Base-by-base conservation (phyloP, 2,797 vertebrate species). In the Thalassophryne amazonica region DNA sequence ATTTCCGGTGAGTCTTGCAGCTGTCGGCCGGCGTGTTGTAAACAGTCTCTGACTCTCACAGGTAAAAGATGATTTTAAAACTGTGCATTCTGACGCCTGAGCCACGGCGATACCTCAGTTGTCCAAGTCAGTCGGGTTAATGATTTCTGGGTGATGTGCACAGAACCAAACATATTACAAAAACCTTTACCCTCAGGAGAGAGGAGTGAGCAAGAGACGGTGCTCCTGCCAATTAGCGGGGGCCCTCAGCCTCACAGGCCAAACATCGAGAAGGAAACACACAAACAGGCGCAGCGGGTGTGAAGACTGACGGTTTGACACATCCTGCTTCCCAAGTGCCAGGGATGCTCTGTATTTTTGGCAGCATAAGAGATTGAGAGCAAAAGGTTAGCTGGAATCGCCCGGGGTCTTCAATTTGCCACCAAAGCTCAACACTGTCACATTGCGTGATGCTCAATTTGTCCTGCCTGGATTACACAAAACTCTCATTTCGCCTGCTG, bases 251-350 rank as follows among this genome's bases (percentile, higher is more conserved):
- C 23, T 42, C 32, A 57, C 57, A 39, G 14, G 43, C 45, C 25
- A 46, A 30, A 63, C 31, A 19, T 9, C 28, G 27, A 56, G 33
- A 59, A 37, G 53, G 23, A 55, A 35, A 51, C 33, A 36, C 38
- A 38, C 17, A 37, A 51, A 31, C 30, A 11, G 15, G 33, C 24
- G 34, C 49, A 47, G 37, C 38, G 32, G 37, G 54, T 45, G 22
- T 24, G 50, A 64, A 34, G 34, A 49, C 32, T 61, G 70, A 62
- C 58, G 77, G 42, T 34, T 62, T 67, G 51, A 62, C 63, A 62
- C 41, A 58, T 59, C 36, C 40, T 31, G 48, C 22, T 73, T 39
- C 66, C 46, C 41, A 66, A 58, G 22, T 75, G 46, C 53, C 39
- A 55, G 14, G 32, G 27, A 67, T 52, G 42, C 24, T n/a, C 32